Evolutionary conservation across 2,113 vertebrate genomes (phyloP), one percentile per base, ranked within the genome.

Genomic region (Riparia riparia): DNA sequence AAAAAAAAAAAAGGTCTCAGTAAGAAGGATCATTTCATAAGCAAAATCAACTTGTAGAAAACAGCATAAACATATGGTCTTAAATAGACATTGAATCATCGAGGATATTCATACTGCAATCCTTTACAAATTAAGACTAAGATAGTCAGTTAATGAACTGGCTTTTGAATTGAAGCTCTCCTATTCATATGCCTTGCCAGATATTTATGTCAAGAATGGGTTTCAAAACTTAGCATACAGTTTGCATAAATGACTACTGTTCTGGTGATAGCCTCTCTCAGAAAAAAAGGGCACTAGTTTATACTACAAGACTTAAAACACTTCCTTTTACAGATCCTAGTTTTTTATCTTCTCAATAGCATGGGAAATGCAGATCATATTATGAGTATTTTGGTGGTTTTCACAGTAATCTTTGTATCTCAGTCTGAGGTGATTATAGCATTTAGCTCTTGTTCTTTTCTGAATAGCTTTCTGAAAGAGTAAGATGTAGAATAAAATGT

Each of bases 21-120:
- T 74, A 85, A 78, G 41, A 94, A 90, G 6, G 56, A 93, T 76
- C 9, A 49, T 87, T 94, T 84, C 29, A 41, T 85, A 89, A 89
- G 20, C 50, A 91, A 95, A 92, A 85, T 21, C 21, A 69, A 14
- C 65, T 73, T 88, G 49, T 37, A 74, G 42, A 80, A 82, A 86
- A 78, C 20, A 9, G 42, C 61, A 63, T 44, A 68, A 77, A 51
- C 0, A 0, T 69, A n/a, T 42, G 60, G 26, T 90, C 89, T 82
- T 83, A 91, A 86, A 56, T 17, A 90, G 65, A 28, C 42, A 65
- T 74, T 86, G n/a, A 57, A 44, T 86, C 68, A 90, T 70, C 57
- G 66, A 64, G 39, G 58, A 94, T 86, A 88, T 69, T 88, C 64
- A 78, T 14, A 12, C 8, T 12, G 12, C 42, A 87, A n/a, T 91